Percentiles rank a stretch among this genome's conserved stretches.
These are phyloP conservation scores for Cyclina sinensis DNA, from an alignment of 1,140 invertebrate genomes.

Conservation along the genomic window DNA sequence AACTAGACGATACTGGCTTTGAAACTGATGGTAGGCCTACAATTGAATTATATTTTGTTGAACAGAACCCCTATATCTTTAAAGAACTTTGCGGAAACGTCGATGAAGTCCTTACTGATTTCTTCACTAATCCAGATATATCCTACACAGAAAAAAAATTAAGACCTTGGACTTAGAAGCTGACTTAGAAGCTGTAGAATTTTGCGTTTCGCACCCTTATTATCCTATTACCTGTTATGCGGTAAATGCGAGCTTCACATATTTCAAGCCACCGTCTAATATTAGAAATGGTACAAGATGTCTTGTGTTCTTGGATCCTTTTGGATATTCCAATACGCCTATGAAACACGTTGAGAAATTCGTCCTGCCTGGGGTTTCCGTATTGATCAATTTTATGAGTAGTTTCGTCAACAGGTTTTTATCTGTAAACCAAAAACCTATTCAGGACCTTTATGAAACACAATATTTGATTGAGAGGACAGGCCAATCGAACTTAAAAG, in stretches of 20 bases:
- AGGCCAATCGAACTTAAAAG: neutral
- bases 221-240: neutral
- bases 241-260: neutral
- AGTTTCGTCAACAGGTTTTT: slow-evolving; percentile 23
- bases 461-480: neutral
- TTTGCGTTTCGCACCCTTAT: neutral
- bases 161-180: too few species aligned
- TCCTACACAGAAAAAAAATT: neutral
- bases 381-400: slow-evolving; percentile 47
- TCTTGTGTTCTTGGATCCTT: slow-evolving; percentile 27
- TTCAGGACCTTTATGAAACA: neutral
- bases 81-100: neutral
- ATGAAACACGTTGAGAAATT: slow-evolving; percentile 23
- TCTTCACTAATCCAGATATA: neutral
- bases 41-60: neutral
- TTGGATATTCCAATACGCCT: slow-evolving; percentile 4
- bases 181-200: neutral
- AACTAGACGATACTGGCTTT: neutral
- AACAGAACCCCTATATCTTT: neutral
- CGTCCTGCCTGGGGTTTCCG: neutral
- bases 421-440: neutral
- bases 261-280: too few species aligned
- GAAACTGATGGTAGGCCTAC: neutral
- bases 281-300: neutral
- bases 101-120: neutral